These are phyloP conservation scores for Mormyrus proboscirostris DNA, from an alignment of 2,797 vertebrate species.

Conservation along the genomic window DNA sequence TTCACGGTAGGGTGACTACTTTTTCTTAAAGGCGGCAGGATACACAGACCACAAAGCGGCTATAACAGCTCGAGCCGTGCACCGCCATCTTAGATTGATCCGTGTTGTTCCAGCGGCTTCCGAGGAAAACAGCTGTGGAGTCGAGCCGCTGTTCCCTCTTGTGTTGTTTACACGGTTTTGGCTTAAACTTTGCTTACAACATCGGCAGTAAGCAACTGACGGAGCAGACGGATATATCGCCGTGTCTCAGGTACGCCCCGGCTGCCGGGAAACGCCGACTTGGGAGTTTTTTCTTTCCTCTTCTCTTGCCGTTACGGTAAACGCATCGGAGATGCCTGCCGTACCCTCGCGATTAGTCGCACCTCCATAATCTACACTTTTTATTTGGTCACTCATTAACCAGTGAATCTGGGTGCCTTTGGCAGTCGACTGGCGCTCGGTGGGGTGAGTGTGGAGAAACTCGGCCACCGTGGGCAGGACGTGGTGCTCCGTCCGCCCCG, in stretches of 20 bases:
- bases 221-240: constrained; percentile 53
- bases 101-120: constrained; percentile 40
- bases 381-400: background rate
- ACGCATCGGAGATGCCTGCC: background rate
- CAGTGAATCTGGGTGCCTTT: background rate
- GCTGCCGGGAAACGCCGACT: constrained; percentile 16
- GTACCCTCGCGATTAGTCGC: background rate
- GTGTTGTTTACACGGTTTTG: constrained; percentile 25
- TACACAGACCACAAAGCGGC: constrained; percentile 50
- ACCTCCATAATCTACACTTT: background rate
- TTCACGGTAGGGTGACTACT: constrained; percentile 46
- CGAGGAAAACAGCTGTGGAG: constrained; percentile 43
- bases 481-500: background rate
- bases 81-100: constrained; percentile 74
- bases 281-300: background rate
- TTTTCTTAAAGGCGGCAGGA: constrained; percentile 56
- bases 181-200: constrained; percentile 36
- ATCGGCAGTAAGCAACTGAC: constrained; percentile 43
- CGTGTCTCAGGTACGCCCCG: constrained; percentile 60
- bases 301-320: background rate
- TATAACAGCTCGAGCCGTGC: constrained; percentile 58
- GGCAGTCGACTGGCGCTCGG: background rate
- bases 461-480: background rate
- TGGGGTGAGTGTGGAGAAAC: background rate
- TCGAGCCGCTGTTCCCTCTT: constrained; percentile 36